Conservation (phyloP, 2,113 vertebrate species). For the Turdus rufiventris region DNA sequence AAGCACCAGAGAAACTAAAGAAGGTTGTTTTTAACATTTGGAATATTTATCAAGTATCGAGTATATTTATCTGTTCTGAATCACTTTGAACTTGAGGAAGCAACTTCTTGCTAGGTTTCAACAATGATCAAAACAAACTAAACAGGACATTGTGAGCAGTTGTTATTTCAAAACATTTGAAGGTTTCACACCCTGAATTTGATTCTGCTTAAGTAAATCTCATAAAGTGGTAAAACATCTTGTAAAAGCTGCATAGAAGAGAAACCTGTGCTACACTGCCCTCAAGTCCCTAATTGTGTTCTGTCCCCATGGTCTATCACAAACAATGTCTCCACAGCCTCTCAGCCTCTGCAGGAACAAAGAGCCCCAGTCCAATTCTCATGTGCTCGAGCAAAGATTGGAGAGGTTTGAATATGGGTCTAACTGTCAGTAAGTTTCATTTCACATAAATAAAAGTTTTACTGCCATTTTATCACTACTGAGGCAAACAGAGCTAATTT, state of each 20-base stretch:
- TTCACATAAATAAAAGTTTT: not conserved
- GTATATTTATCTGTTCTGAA: not conserved
- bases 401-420: not conserved
- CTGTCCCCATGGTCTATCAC: not conserved
- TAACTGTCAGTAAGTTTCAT: not conserved
- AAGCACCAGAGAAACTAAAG: not conserved
- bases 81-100: slow-evolving; percentile 1
- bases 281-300: not conserved
- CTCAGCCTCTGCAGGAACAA: not conserved
- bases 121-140: not conserved
- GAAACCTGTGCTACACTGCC: not conserved
- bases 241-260: not conserved
- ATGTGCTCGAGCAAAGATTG: not conserved
- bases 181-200: not conserved
- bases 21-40: not conserved
- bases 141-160: not conserved
- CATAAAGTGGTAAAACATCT: not conserved
- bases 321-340: not conserved
- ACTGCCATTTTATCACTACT: not conserved
- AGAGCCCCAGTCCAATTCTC: not conserved
- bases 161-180: not conserved
- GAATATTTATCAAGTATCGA: not conserved
- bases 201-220: not conserved
- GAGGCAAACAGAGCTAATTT: slow-evolving; percentile 10
- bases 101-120: slow-evolving; percentile 6